Conservation (phyloP, 2,888 invertebrate genomes). For the Callinectes sapidus region DNA sequence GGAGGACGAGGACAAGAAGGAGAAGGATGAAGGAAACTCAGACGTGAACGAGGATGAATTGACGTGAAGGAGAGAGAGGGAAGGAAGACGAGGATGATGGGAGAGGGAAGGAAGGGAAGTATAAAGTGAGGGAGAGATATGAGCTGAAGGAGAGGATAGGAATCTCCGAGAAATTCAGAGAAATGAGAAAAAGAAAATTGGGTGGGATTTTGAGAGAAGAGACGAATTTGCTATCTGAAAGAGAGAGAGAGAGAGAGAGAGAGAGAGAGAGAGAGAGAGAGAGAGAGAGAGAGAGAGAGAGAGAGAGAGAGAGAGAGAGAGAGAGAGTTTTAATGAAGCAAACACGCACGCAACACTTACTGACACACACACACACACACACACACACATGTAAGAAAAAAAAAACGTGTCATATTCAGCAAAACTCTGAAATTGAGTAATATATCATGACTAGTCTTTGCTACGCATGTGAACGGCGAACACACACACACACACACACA, state of each 20-base stretch:
- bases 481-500: slow-evolving; percentile 8
- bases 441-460: slow-evolving; percentile 18
- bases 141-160: neutral
- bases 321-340: slow-evolving; percentile 18
- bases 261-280: slow-evolving; percentile 44
- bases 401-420: neutral
- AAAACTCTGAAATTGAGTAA: slow-evolving; percentile 10
- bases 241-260: slow-evolving; percentile 33
- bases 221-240: neutral
- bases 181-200: slow-evolving; percentile 20
- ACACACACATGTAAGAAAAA: neutral
- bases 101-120: neutral
- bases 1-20: slow-evolving; percentile 1
- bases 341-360: neutral
- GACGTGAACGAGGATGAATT: neutral
- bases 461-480: neutral
- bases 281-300: slow-evolving; percentile 46
- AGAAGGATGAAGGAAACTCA: neutral
- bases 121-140: neutral
- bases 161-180: slow-evolving; percentile 33
- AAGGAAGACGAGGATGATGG: neutral
- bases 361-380: slow-evolving; percentile 28
- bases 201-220: slow-evolving; percentile 5
- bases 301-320: slow-evolving; percentile 45
- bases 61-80: neutral